Percentiles rank a stretch among this genome's conserved stretches.
These are phyloP conservation scores for Caenorhabditis sp. DNA, from an alignment of 2,888 invertebrate genomes.

Conservation along the genomic window DNA sequence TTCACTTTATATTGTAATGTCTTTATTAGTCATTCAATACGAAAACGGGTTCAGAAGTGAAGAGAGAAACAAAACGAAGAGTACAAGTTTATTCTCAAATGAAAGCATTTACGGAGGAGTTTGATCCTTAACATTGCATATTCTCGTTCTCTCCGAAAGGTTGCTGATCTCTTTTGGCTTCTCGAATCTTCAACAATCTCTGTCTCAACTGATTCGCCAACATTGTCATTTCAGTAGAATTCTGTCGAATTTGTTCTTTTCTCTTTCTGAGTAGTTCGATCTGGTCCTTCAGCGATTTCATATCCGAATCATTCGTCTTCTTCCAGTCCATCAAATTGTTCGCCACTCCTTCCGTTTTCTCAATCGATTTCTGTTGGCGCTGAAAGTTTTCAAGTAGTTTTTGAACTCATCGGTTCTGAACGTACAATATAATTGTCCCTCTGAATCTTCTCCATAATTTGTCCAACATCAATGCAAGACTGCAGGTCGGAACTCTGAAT, in stretches of 20 bases:
- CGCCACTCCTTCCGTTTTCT: conserved; percentile 29
- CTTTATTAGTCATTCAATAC: neutral
- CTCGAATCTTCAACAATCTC: conserved; percentile 8
- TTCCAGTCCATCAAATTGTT: conserved; percentile 40
- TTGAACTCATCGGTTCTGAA: neutral
- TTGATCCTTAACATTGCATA: conserved; percentile 7
- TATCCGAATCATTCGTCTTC: conserved; percentile 17
- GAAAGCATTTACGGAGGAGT: no score
- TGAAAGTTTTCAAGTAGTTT: neutral
- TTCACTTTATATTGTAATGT: neutral
- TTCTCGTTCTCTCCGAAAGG: conserved; percentile 1
- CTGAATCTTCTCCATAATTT: conserved; percentile 43
- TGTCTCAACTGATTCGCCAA: conserved; percentile 30
- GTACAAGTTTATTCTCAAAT: conserved; percentile 10
- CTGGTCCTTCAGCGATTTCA: conserved; percentile 36
- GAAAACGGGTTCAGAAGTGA: conserved; percentile 11
- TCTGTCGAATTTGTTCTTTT: conserved; percentile 38
- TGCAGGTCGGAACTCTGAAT: conserved; percentile 18
- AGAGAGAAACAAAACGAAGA: neutral
- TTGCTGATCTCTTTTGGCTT: neutral
- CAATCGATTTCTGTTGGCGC: conserved; percentile 33
- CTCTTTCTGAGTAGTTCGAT: conserved; percentile 34
- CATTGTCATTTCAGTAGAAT: conserved; percentile 36
- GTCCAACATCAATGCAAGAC: conserved; percentile 42
- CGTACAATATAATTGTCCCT: conserved; percentile 38